phyloP scores from a whole-genome alignment of 2,797 vertebrate genomes.

The Carapus acus region DNA sequence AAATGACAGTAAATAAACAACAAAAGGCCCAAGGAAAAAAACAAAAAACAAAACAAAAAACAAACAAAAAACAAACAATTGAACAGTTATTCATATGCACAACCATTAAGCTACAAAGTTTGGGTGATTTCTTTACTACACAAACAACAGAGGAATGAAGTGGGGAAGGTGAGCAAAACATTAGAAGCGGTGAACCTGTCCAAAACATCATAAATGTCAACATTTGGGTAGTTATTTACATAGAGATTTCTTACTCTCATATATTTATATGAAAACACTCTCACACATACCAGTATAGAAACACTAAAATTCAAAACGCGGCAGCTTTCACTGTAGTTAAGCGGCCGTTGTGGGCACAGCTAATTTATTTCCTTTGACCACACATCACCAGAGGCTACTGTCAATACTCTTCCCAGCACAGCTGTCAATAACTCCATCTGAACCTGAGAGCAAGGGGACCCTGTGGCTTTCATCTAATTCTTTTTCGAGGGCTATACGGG shows the following conservation, averaged over 20 bases:
- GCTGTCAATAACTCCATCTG: conserved; percentile 63
- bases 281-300: conserved; percentile 72
- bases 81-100: conserved; percentile 77
- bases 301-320: conserved; percentile 64
- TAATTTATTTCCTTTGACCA: conserved; percentile 61
- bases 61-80: conserved; percentile 60
- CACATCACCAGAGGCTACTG: conserved; percentile 62
- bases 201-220: conserved; percentile 71
- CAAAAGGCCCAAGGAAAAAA: conserved; percentile 61
- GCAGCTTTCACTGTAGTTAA: conserved; percentile 56
- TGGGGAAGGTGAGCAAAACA: conserved; percentile 61
- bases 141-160: conserved; percentile 70
- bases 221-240: conserved; percentile 75
- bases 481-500: conserved; percentile 25
- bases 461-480: conserved; percentile 65
- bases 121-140: conserved; percentile 74
- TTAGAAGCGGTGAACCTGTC: conserved; percentile 78
- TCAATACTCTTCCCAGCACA: conserved; percentile 54
- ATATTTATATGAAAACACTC: conserved; percentile 71
- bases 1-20: conserved; percentile 80
- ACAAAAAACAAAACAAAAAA: conserved; percentile 65
- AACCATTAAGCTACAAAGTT: conserved; percentile 78
- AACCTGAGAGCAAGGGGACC: conserved; percentile 73
- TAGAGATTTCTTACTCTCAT: conserved; percentile 69
- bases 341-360: conserved; percentile 62